Base-by-base conservation (phyloP, 30 jellyfish, hydroid and myxozoan genomes). In the Sanderia malayensis region DNA sequence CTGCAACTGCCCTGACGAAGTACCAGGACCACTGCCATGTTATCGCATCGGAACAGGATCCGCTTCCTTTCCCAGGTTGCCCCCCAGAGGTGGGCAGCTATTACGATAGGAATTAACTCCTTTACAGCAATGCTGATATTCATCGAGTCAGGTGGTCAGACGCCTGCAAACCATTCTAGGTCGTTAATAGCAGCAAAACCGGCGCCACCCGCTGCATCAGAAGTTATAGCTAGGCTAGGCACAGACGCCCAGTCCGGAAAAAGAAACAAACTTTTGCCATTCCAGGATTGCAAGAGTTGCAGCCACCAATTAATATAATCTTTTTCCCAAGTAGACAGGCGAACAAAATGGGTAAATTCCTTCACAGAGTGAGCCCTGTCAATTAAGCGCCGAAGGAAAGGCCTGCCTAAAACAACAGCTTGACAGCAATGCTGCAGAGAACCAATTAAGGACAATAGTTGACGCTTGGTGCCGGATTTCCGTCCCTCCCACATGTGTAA, bases 281-380 rank as follows among this genome's bases (percentile, higher is more conserved):
- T 83, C 95, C 95, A 83, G 18, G 75, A 63, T 70, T 70, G 34
- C 44, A 77, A 21, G 31, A 77, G 53, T 22, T 32, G 45, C 20
- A 24, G 57, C 95, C 95, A 85, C 87, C 85, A 73, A 11, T 26
- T 33, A 26, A 85, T 19, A 66, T 85, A 92, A 11, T 77, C 76
- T 11, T 25, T 17, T 27, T 73, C 90, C 34, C 60, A 46, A 30
- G 34, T 44, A 30, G 62, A 25, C 22, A 85, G 61, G 13, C 27
- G 28, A 15, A 69, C 86, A 22, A 21, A 37, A 46, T 33, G 74
- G 45, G 31, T 68, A 34, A 77, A 70, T 28, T 85, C 57, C 22
- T 67, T 44, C 28, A 75, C 93, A 22, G 66, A 53, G 57, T 44
- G 26, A 22, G 92, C 89, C 15, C 46, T 67, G 2, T 67, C 59